A percentile compares a stretch with the other conserved stretches of the same genome.
Evolutionary conservation across 2,113 vertebrate species (phyloP).

Genomic region (Mobula hypostoma): DNA sequence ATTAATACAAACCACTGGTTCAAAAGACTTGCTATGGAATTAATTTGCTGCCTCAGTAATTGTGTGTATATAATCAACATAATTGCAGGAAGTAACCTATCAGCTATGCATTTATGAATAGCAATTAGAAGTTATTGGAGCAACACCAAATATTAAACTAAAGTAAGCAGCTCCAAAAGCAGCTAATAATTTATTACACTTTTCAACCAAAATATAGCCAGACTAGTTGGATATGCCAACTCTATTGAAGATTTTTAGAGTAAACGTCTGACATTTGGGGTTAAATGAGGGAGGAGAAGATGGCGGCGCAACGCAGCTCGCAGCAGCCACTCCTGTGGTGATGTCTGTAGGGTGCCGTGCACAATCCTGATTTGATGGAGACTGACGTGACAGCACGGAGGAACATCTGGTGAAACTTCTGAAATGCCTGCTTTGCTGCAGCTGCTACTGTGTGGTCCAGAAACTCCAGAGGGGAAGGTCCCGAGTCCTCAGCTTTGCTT

Average conservation of each 20-base stretch:
- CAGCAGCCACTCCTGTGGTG: no score
- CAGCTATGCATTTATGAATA: not conserved
- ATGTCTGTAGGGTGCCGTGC: no score
- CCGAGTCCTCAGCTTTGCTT: no score
- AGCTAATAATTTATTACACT: not conserved
- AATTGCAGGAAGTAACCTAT: not conserved
- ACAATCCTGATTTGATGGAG: no score
- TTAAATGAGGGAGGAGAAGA: not conserved
- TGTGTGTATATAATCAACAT: not conserved
- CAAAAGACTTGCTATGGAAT: not conserved
- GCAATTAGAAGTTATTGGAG: not conserved
- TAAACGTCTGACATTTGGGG: not conserved
- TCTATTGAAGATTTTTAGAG: not conserved
- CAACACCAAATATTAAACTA: not conserved
- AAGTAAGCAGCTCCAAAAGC: not conserved
- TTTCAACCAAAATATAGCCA: not conserved
- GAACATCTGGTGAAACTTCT: no score
- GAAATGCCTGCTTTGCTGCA: no score
- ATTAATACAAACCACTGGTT: not conserved
- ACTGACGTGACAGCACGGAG: no score
- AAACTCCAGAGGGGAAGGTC: no score
- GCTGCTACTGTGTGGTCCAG: no score
- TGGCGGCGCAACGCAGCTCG: no score
- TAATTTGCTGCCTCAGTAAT: not conserved
- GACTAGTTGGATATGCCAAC: not conserved